phyloP scores from a whole-genome alignment of 2,797 vertebrate genomes.

The Eulemur albifrons region DNA sequence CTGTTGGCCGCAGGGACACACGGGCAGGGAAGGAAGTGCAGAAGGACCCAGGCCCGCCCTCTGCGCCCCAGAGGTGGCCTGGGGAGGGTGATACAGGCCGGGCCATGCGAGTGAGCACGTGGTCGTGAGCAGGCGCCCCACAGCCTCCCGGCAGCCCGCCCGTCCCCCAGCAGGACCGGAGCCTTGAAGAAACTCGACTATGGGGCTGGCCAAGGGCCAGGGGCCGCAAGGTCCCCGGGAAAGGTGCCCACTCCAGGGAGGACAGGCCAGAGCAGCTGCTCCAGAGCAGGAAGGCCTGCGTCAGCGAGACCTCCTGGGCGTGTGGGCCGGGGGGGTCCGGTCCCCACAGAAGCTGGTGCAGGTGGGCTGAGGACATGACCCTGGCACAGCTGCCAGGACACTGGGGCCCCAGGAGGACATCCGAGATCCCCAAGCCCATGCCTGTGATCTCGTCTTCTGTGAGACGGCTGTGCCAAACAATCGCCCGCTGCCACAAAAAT shows the following conservation, averaged over 20 bases:
- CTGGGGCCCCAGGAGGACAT: neutral
- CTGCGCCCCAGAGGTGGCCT: accelerated
- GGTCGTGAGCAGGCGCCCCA: accelerated
- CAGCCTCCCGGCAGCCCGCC: neutral
- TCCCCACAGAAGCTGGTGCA: neutral
- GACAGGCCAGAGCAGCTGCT: neutral
- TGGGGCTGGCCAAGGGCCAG: accelerated
- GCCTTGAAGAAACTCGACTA: neutral
- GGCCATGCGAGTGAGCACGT: accelerated
- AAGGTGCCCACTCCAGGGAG: neutral
- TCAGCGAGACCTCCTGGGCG: neutral
- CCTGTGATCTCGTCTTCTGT: accelerated
- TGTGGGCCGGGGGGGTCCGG: accelerated
- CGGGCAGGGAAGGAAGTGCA: accelerated
- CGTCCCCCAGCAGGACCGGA: accelerated
- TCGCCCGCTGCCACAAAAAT: accelerated
- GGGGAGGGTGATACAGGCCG: neutral
- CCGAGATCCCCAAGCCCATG: neutral
- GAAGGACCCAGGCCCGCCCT: neutral
- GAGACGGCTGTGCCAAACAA: accelerated
- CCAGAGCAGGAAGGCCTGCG: accelerated
- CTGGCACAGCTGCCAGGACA: neutral
- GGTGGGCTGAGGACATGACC: accelerated
- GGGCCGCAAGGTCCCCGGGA: neutral
- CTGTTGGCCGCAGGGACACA: neutral